Conservation (phyloP, 2,797 vertebrate genomes). For the Acipenser transmontanus region DNA sequence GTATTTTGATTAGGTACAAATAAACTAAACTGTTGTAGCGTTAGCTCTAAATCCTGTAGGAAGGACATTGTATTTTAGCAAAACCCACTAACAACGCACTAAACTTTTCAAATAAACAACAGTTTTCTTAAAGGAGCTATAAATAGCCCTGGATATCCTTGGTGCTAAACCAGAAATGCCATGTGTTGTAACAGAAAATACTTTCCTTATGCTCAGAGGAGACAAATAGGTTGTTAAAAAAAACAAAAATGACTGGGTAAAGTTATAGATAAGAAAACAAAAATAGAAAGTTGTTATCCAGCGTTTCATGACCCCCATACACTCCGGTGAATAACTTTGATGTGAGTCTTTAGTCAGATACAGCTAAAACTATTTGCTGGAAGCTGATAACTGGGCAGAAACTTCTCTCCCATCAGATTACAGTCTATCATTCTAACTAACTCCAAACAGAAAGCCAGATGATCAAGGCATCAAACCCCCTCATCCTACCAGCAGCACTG, state of each 20-base stretch:
- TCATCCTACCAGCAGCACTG: constrained; percentile 13
- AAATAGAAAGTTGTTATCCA: constrained; percentile 16
- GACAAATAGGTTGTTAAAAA: constrained; percentile 26
- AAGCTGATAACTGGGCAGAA: constrained; percentile 27
- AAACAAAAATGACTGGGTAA: constrained; percentile 34
- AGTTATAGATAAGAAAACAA: constrained; percentile 39
- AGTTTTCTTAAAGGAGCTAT: constrained; percentile 41
- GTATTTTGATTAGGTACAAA: no score
- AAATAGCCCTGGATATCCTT: constrained; percentile 7
- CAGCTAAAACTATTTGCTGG: constrained; percentile 39
- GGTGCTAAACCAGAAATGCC: constrained; percentile 13
- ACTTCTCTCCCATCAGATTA: constrained; percentile 37
- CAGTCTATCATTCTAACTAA: constrained; percentile 53
- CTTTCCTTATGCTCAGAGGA: constrained; percentile 54
- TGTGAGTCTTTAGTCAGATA: constrained; percentile 63
- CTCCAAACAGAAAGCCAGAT: constrained; percentile 50
- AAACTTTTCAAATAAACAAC: constrained; percentile 45
- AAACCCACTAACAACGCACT: constrained; percentile 41
- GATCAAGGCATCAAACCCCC: constrained; percentile 37
- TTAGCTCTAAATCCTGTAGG: no score
- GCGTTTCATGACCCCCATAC: constrained; percentile 26
- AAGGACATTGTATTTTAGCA: background rate
- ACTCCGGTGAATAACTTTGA: constrained; percentile 48
- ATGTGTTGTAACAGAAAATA: constrained; percentile 55
- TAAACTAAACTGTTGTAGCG: no score